phyloP scores from a whole-genome alignment of 2,888 invertebrate genomes.

The Campoletis raptor region DNA sequence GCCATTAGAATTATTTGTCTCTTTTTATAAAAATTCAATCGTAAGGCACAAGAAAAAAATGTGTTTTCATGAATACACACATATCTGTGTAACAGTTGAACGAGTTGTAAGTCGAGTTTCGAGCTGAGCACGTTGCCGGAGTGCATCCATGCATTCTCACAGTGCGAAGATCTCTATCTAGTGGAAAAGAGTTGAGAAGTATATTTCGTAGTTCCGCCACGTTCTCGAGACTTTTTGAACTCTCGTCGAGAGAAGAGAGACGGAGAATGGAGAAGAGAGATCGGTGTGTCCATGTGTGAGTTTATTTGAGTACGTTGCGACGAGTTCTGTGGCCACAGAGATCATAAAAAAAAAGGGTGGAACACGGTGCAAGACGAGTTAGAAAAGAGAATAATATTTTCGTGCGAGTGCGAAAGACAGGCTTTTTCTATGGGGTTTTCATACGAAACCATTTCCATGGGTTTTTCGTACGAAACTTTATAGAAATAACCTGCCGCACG shows the following conservation, averaged over 20 bases:
- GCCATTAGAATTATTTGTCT: constrained; percentile 6
- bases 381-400: constrained; percentile 63
- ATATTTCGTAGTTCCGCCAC: constrained; percentile 82
- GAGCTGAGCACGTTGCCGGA: constrained; percentile 61
- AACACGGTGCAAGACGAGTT: constrained; percentile 32
- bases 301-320: constrained; percentile 16
- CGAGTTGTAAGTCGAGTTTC: constrained; percentile 65
- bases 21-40: constrained; percentile 12
- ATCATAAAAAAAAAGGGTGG: constrained; percentile 59
- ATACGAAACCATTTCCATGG: no score
- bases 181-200: constrained; percentile 78
- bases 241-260: constrained; percentile 46
- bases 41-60: neutral
- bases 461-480: neutral
- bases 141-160: constrained; percentile 64
- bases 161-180: constrained; percentile 74
- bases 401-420: constrained; percentile 48
- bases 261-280: neutral
- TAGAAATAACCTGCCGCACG: no score
- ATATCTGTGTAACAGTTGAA: constrained; percentile 57
- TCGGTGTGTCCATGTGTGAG: constrained; percentile 7
- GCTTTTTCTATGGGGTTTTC: neutral
- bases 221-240: constrained; percentile 77
- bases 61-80: neutral
- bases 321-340: constrained; percentile 37